Evolutionary conservation across 92 coral and sea anemone species (phyloP).

Genomic region (Meandrina meandrites): DNA sequence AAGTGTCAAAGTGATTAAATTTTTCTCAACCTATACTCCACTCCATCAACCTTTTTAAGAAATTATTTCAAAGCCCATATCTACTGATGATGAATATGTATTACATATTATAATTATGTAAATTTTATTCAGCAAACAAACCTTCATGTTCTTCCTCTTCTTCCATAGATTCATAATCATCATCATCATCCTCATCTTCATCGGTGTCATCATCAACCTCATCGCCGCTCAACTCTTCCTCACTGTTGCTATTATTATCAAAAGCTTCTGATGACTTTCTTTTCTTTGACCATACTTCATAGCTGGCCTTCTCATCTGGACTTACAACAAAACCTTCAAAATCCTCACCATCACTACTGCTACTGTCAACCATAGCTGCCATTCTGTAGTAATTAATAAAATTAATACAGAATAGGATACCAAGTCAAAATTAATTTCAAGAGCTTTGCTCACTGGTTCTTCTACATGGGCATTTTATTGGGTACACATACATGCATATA

Average conservation of each 20-base stretch:
- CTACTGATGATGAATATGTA: too few species aligned
- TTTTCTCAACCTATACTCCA: too few species aligned
- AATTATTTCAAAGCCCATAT: too few species aligned
- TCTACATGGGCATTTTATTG: not conserved
- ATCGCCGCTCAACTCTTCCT: constrained; percentile 9
- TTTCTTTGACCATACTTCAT: constrained; percentile 49
- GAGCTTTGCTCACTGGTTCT: not conserved
- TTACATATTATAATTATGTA: too few species aligned
- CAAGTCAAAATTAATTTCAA: not conserved
- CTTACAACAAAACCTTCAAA: constrained; percentile 55
- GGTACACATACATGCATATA: too few species aligned
- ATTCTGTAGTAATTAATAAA: not conserved
- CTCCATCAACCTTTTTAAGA: too few species aligned
- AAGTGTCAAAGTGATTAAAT: too few species aligned
- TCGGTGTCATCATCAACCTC: constrained; percentile 33
- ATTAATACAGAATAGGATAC: not conserved
- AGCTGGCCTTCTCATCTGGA: constrained; percentile 42
- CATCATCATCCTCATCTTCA: constrained; percentile 34
- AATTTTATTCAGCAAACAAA: not conserved
- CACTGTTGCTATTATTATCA: constrained; percentile 31
- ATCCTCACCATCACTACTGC: constrained; percentile 48
- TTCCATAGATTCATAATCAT: constrained; percentile 20
- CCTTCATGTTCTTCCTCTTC: constrained; percentile 13
- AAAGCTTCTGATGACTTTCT: constrained; percentile 28
- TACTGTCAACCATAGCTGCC: constrained; percentile 23